These are phyloP conservation scores for Helicoverpa armigera DNA, from an alignment of 1,140 invertebrate species.

Conservation along the genomic window DNA sequence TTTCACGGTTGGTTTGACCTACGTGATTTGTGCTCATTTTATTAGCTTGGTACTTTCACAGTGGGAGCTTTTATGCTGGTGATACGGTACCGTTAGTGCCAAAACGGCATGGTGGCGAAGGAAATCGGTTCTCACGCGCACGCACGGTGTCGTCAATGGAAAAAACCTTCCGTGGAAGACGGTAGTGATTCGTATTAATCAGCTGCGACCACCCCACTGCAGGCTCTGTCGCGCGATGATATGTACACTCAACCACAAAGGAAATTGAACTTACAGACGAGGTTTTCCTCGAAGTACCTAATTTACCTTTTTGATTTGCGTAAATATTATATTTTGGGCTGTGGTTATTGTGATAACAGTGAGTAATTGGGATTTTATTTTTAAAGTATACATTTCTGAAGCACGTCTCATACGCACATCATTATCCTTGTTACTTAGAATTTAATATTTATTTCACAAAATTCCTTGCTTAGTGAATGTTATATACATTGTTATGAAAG, in stretches of 20 bases:
- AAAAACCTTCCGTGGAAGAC: conserved; percentile 65
- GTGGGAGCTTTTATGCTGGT: conserved; percentile 27
- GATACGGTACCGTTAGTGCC: conserved; percentile 37
- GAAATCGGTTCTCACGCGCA: conserved; percentile 78
- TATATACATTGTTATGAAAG: too few relatives aligned
- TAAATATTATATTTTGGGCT: too few relatives aligned
- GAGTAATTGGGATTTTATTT: too few relatives aligned
- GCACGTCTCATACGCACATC: too few relatives aligned
- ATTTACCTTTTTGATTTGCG: background rate
- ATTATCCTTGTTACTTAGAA: too few relatives aligned
- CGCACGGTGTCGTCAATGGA: conserved; percentile 61
- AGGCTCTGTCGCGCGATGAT: conserved; percentile 25
- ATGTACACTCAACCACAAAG: conserved; percentile 56
- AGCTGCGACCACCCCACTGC: conserved; percentile 58
- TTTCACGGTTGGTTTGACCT: conserved; percentile 46
- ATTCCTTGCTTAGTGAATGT: too few relatives aligned
- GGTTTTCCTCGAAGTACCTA: background rate
- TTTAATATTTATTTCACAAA: too few relatives aligned
- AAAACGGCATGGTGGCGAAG: conserved; percentile 26
- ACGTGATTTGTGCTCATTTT: conserved; percentile 34
- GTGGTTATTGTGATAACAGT: too few relatives aligned
- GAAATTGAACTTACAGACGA: background rate
- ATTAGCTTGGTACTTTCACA: conserved; percentile 38
- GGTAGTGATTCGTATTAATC: conserved; percentile 74
- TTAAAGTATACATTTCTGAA: too few relatives aligned